These are phyloP conservation scores for Regulus satrapa DNA, from an alignment of 2,113 vertebrate genomes.

Conservation along the genomic window DNA sequence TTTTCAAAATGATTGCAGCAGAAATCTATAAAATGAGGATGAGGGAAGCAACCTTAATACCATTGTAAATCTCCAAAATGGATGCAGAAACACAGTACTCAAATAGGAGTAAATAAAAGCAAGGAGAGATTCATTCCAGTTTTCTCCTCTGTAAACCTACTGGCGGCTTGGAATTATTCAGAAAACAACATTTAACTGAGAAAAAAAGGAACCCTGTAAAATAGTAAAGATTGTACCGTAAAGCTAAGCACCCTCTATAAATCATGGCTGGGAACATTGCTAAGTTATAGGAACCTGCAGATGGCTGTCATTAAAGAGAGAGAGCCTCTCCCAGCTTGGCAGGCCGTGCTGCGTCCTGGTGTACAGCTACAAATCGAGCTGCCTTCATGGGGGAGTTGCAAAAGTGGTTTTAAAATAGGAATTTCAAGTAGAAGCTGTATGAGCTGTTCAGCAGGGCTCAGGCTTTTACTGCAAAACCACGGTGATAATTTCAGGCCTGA, in stretches of 20 bases:
- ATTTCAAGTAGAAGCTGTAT: neutral
- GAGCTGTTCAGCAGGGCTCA: neutral
- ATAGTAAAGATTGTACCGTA: conserved; percentile 44
- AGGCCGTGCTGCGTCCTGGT: accelerated
- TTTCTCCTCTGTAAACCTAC: conserved; percentile 44
- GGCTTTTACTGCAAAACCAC: neutral
- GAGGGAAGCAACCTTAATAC: conserved; percentile 54
- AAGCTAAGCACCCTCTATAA: conserved; percentile 20
- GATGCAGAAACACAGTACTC: conserved; percentile 49
- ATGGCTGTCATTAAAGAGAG: conserved; percentile 43
- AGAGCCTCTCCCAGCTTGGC: neutral
- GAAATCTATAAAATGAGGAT: conserved; percentile 54
- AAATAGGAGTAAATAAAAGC: conserved; percentile 60
- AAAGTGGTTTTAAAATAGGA: conserved; percentile 5
- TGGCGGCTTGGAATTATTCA: conserved; percentile 47
- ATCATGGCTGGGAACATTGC: conserved; percentile 32
- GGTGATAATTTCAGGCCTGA: neutral
- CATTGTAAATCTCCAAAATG: conserved; percentile 62
- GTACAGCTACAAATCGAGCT: neutral
- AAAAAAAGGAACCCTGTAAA: conserved; percentile 38
- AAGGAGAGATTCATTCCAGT: conserved; percentile 41
- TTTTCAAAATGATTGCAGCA: conserved; percentile 56
- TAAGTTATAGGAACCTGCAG: conserved; percentile 15
- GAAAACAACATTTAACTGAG: conserved; percentile 53
- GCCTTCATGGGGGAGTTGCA: neutral